These are phyloP conservation scores for Macrostomum lignano DNA, from an alignment of 1,140 invertebrate species.

Conservation along the genomic window DNA sequence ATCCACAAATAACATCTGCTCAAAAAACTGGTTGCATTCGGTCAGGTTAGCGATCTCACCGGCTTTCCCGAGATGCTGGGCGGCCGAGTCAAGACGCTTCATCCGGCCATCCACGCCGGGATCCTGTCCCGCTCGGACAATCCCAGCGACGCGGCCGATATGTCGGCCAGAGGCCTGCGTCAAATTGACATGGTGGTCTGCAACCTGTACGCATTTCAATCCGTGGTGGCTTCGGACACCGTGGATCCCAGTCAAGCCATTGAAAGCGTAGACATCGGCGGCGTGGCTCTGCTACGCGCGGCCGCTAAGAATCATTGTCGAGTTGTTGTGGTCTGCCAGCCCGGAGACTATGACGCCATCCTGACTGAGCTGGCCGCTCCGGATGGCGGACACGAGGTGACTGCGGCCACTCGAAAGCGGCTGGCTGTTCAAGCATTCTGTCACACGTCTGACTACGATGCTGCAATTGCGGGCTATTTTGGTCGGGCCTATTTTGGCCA, in stretches of 20 bases:
- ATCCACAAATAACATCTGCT: constrained; percentile 46
- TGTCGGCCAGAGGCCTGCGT: constrained; percentile 31
- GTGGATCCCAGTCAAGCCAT: constrained; percentile 55
- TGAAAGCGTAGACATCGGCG: constrained; percentile 87
- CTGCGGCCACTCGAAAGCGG: constrained; percentile 36
- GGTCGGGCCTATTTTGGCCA: neutral
- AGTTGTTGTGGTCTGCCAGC: constrained; percentile 76
- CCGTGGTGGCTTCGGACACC: constrained; percentile 46
- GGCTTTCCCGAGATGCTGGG: constrained; percentile 73
- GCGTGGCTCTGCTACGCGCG: constrained; percentile 66
- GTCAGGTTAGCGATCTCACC: constrained; percentile 33
- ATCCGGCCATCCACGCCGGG: constrained; percentile 79
- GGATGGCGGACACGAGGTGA: constrained; percentile 34
- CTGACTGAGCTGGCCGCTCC: neutral
- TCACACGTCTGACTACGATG: constrained; percentile 72
- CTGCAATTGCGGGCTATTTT: constrained; percentile 50
- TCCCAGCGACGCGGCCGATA: constrained; percentile 48
- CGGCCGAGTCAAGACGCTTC: constrained; percentile 77
- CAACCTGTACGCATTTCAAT: constrained; percentile 81
- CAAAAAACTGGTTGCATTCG: constrained; percentile 10
- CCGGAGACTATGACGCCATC: constrained; percentile 44
- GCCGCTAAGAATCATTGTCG: constrained; percentile 87
- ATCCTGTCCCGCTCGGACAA: constrained; percentile 40
- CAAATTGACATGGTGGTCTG: constrained; percentile 35
- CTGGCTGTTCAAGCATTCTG: constrained; percentile 58